phyloP scores from a whole-genome alignment of 1,140 invertebrate species.

The Ceratosolen solmsi region DNA sequence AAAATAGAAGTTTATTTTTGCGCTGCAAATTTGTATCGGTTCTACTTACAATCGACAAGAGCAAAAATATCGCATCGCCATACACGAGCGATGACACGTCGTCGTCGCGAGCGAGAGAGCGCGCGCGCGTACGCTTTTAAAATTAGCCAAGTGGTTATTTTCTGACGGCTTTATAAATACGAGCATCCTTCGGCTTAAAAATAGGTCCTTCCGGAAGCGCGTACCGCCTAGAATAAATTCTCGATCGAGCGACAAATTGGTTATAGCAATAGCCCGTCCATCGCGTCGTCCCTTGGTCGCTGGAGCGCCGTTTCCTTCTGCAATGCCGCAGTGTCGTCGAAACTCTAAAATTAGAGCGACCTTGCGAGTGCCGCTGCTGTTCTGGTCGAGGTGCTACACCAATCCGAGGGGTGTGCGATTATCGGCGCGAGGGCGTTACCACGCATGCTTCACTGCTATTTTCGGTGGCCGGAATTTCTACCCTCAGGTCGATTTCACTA shows the following conservation, averaged over 20 bases:
- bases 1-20: no score
- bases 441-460: neutral
- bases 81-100: neutral
- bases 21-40: no score
- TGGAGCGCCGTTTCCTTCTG: neutral
- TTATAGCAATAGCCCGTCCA: neutral
- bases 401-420: neutral
- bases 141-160: slow-evolving; percentile 39
- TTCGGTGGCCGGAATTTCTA: neutral
- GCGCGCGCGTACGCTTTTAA: neutral
- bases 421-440: neutral
- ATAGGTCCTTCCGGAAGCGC: slow-evolving; percentile 37
- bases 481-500: neutral
- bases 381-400: neutral
- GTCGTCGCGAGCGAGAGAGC: neutral
- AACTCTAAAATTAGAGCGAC: slow-evolving; percentile 33
- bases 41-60: neutral
- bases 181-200: slow-evolving; percentile 41
- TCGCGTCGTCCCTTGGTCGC: neutral
- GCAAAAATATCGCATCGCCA: neutral
- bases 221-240: neutral
- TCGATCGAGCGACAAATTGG: neutral
- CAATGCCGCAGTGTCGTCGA: neutral
- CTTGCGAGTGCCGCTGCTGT: slow-evolving; percentile 2
- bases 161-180: slow-evolving; percentile 40